Evolutionary conservation across 2,113 vertebrate genomes (phyloP).

Genomic region (Ceyx melanurus): DNA sequence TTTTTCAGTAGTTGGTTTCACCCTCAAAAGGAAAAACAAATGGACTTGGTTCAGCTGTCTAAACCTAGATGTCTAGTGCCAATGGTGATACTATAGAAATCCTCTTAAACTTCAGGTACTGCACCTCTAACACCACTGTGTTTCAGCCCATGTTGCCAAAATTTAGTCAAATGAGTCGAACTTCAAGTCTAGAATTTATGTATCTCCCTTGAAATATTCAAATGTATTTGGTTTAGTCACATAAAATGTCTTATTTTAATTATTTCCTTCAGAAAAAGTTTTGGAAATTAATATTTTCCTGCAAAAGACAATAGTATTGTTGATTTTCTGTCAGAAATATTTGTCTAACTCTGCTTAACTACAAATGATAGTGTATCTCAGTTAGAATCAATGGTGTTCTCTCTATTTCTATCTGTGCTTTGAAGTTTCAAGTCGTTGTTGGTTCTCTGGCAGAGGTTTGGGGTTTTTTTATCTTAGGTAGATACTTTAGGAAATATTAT

Average conservation of each 20-base stretch:
- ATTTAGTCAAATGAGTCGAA: neutral
- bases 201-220: too few relatives aligned
- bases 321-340: neutral
- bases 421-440: neutral
- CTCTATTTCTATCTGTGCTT: neutral
- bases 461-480: neutral
- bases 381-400: neutral
- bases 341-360: neutral
- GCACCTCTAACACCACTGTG: fast-evolving
- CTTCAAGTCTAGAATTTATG: neutral
- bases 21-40: neutral
- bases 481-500: neutral
- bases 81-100: neutral
- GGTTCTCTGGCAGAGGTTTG: neutral
- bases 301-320: neutral
- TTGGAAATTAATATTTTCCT: neutral
- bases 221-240: too few relatives aligned
- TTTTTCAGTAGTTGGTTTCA: neutral
- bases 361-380: neutral
- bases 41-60: neutral
- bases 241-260: neutral
- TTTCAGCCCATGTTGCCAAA: neutral
- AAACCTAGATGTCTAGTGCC: neutral
- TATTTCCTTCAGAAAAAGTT: neutral
- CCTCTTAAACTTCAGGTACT: neutral